phyloP scores from a whole-genome alignment of 2,888 invertebrate genomes.

The Agriopis aurantiaria region DNA sequence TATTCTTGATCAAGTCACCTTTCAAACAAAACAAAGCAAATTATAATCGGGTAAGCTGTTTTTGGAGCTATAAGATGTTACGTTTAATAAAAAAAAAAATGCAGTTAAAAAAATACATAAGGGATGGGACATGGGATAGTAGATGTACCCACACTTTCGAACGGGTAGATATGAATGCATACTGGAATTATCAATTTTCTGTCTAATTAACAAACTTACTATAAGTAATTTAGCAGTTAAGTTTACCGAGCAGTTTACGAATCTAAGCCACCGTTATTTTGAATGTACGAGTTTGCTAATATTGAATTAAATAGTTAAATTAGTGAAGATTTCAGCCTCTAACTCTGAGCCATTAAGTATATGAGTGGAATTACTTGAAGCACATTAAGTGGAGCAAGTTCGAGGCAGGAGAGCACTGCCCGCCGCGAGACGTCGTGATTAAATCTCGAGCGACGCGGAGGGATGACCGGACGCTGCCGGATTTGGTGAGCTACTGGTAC shows the following conservation, averaged over 20 bases:
- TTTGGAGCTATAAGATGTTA: background rate
- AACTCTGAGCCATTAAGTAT: constrained; percentile 8
- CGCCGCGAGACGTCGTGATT: constrained; percentile 57
- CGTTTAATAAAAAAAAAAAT: too few species aligned
- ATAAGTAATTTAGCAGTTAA: background rate
- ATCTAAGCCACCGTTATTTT: background rate
- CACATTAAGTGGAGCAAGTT: constrained; percentile 27
- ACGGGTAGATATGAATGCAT: too few species aligned
- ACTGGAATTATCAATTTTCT: too few species aligned
- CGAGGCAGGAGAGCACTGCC: background rate
- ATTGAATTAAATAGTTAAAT: background rate
- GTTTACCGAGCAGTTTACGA: background rate
- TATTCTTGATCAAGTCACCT: too few species aligned
- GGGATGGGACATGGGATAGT: too few species aligned
- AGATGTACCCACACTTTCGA: too few species aligned
- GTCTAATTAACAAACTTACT: too few species aligned
- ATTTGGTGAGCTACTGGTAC: constrained; percentile 19
- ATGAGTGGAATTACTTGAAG: constrained; percentile 25
- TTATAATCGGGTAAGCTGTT: too few species aligned
- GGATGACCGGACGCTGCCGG: constrained; percentile 66
- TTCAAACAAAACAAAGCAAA: too few species aligned
- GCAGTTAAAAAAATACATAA: background rate
- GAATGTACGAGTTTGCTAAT: background rate
- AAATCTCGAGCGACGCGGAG: constrained; percentile 75
- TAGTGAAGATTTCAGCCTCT: constrained; percentile 3